Base-by-base conservation (phyloP, 2,888 invertebrate species). In the Sericinus montela region DNA sequence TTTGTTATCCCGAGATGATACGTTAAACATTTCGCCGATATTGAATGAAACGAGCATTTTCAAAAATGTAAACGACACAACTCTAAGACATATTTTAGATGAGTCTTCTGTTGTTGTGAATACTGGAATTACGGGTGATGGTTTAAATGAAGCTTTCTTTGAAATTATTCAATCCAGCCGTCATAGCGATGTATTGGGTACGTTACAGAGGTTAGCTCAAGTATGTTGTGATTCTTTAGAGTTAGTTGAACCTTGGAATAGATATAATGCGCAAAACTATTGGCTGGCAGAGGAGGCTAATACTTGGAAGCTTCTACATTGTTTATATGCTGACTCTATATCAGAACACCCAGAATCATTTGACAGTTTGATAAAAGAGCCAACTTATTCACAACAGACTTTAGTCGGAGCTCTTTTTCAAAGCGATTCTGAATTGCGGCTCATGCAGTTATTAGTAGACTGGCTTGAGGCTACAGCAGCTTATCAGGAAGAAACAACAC, bases 391-490 rank as follows among this genome's bases (percentile, higher is more conserved):
- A 1, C 87, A 86, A 56, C 76, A 82, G 60, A 75, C 67, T 19
- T 70, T 89, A 54, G 84, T 88, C 0, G 65, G 65, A 44, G 76
- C 76, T 41, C 71, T 86, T 52, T 86, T 84, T 59, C 75, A 77
- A 75, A 81, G 80, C 46, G 91, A 92, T 62, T 76, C 90, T 0
- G 91, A 91, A 50, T 63, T 92, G 25, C 80, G 95, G 28, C 92
- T 95, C 68, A 92, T 94, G 65, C 96, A 98, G 75, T 74, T 97
- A 40, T 92, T 98, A 34, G 94, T 98, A 16, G 98, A 98, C 76
- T 98, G 98, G 98, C 75, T 98, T 45, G 98, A 98, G 78, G 91
- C 93, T 32, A 95, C 94, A 72, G 94, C 96, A 13, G 93, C 95
- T 66, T 96, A 94, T 69, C 94, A 95, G 25, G 97, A 97, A 74